Evolutionary conservation across 2,888 invertebrate species (phyloP), one percentile per base, ranked within the genome.

Genomic region (Dryocosmus kuriphilus): DNA sequence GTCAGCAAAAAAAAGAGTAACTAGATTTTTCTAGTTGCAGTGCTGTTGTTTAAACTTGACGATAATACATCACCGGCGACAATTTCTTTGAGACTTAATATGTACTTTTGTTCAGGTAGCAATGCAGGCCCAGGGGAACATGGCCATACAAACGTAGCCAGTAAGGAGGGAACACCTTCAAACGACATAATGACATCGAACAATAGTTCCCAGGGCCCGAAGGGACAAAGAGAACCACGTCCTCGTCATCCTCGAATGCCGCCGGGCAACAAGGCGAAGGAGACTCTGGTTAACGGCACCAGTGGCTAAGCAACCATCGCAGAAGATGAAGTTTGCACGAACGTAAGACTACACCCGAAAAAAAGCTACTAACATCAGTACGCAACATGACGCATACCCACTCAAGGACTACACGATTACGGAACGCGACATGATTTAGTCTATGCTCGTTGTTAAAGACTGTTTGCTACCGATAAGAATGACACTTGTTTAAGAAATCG

Each of bases 281-380:
- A 94, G 92, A 92, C 94, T 90, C 93, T 95, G 92, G 93, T 95
- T 85, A 95, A 95, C 92, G 95, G 95, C 92, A 94, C 95, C 88
- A 92, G 92, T 90, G 92, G 92, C 89, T 92, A 92, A 89, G 82
- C 80, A 55, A 75, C 38, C 57, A 22, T n/a, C 61, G 62, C 7
- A 62, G 19, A 60, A 8, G n/a, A 62, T n/a, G 61, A 60, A 19
- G 32, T 65, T 55, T 51, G 30, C 27, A 76, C 76, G 75, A 74
- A 76, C 77, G 80, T 71, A 32, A 51, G 71, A 71, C 71, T 71
- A 71, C 11, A 46, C 87, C 83, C 86, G 85, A 85, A 85, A 86
- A 86, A 88, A 85, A 88, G 86, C 88, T 87, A 86, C 85, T 81
- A 88, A 88, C 88, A 89, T 86, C 89, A 89, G 86, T 85, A 87